These are phyloP conservation scores for Agrochola lota DNA, from an alignment of 2,888 invertebrate species.

Conservation along the genomic window DNA sequence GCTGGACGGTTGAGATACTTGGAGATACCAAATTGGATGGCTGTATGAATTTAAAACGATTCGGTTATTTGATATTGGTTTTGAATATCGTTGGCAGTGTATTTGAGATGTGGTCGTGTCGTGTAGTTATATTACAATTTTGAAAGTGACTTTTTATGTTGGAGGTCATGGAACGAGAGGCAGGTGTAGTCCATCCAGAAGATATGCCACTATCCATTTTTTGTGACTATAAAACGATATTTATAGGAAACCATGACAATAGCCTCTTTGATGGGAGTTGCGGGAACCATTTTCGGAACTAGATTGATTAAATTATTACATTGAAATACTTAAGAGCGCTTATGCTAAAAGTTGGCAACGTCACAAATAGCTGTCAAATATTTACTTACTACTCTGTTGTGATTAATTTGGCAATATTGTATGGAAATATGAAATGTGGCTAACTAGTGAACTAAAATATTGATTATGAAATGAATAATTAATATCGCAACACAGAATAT, in stretches of 20 bases:
- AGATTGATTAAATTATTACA: neutral
- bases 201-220: neutral
- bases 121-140: slow-evolving; percentile 11
- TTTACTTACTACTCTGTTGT: too few relatives aligned
- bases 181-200: neutral
- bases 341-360: too few relatives aligned
- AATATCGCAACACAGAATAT: too few relatives aligned
- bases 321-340: neutral
- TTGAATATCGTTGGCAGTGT: slow-evolving; percentile 49
- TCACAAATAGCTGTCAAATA: too few relatives aligned
- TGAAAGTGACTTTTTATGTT: neutral
- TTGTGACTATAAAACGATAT: neutral
- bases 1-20: slow-evolving; percentile 65
- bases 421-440: too few relatives aligned
- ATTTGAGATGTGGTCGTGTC: slow-evolving; percentile 1
- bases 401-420: too few relatives aligned
- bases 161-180: neutral
- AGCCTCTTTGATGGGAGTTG: neutral
- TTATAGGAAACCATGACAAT: neutral
- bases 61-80: slow-evolving; percentile 63
- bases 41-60: slow-evolving; percentile 71
- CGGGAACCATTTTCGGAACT: neutral
- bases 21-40: slow-evolving; percentile 73
- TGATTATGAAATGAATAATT: too few relatives aligned
- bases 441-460: too few relatives aligned